phyloP scores from a whole-genome alignment of 2,797 vertebrate genomes.

The Myotis planiceps region DNA sequence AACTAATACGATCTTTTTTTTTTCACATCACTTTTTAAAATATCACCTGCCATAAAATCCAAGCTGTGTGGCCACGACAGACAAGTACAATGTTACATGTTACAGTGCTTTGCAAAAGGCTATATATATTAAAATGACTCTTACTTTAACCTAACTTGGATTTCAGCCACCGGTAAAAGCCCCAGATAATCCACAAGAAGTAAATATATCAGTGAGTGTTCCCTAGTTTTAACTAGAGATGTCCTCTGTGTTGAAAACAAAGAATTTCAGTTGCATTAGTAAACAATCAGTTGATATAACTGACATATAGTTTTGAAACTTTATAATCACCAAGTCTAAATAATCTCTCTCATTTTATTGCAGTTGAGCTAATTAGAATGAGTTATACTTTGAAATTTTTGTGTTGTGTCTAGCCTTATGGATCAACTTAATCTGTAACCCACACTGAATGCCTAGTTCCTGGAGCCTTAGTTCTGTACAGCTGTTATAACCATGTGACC shows the following conservation, averaged over 20 bases:
- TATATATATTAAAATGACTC: background rate
- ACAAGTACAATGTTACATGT: background rate
- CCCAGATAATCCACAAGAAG: background rate
- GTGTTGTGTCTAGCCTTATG: background rate
- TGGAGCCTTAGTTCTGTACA: background rate
- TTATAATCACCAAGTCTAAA: background rate
- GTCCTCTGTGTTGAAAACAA: background rate
- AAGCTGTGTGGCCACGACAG: background rate
- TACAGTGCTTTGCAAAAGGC: background rate
- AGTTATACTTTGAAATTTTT: background rate
- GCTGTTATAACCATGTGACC: background rate
- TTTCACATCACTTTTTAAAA: background rate
- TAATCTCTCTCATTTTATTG: background rate
- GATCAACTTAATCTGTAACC: background rate
- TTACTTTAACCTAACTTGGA: background rate
- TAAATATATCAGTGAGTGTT: background rate
- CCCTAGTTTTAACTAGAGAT: conserved; percentile 17
- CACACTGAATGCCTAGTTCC: background rate
- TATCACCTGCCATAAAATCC: background rate
- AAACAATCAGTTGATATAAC: background rate
- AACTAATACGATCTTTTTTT: background rate
- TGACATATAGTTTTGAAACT: background rate
- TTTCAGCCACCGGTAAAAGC: background rate
- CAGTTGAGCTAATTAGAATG: background rate
- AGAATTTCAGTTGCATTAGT: background rate